Evolutionary conservation across 2,888 invertebrate genomes (phyloP).

Genomic region (Apamea sordens): DNA sequence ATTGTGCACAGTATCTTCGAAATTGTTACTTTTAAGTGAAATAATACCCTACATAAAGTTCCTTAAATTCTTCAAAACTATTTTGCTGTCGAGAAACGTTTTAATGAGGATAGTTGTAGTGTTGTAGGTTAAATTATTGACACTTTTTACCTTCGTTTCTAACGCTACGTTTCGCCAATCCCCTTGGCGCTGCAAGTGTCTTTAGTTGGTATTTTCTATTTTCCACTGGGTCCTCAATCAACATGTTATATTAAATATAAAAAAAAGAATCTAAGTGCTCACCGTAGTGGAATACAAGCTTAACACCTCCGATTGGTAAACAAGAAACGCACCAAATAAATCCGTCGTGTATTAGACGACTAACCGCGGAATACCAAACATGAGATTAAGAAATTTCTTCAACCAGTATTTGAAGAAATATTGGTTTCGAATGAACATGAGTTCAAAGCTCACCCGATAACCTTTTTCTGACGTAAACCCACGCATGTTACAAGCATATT

Average conservation of each 20-base stretch:
- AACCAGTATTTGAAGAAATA: conserved; percentile 28
- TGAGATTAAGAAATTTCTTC: conserved; percentile 48
- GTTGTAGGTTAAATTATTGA: background rate
- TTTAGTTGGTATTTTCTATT: background rate
- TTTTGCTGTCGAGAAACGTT: background rate
- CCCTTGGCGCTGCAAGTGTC: background rate
- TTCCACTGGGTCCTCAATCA: background rate
- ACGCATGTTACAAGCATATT: background rate
- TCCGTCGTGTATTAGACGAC: conserved; percentile 9
- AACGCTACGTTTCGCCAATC: background rate
- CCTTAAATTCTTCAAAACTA: background rate
- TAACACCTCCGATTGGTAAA: conserved; percentile 20
- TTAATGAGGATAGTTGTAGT: background rate
- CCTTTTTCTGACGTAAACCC: conserved; percentile 9
- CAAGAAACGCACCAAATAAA: conserved; percentile 37
- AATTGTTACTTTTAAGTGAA: background rate
- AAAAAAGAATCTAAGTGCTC: background rate
- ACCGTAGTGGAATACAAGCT: background rate
- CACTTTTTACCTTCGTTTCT: background rate
- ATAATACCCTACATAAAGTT: background rate
- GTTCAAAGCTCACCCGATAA: conserved; percentile 14
- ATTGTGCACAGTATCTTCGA: conserved; percentile 7
- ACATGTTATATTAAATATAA: background rate
- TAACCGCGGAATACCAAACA: conserved; percentile 17
- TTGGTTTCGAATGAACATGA: background rate